Evolutionary conservation across 2,888 invertebrate species (phyloP), one percentile per base, ranked within the genome.

Genomic region (Beris chalybata): DNA sequence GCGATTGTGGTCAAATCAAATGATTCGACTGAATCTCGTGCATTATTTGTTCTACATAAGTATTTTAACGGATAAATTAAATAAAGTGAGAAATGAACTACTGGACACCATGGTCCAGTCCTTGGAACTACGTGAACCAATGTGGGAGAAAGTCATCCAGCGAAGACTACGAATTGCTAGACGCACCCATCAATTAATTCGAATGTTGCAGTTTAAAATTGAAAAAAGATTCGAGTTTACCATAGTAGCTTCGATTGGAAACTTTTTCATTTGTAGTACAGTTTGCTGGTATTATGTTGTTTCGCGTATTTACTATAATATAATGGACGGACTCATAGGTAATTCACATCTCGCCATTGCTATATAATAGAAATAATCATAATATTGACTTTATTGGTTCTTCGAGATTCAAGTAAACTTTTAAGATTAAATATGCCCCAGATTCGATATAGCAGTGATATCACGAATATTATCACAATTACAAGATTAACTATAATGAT

Each of bases 251-350:
- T 48, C 65, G 6, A 47, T 65, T 38, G 44, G 38, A 1, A 65
- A 65, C 43, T 65, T 57, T 65, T 65, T 65, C 44, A 32, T 65
- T n/a, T 43, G 57, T 38, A 52, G 48, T 12, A 65, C 65, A n/a
- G 53, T 44, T 4, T 32, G 38, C 6, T 57, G 56, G 50, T 65
- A 50, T 32, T 65, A 65, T 50, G 50, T 65, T n/a, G 50, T 31
- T 5, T 57, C 57, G 11, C 31, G 65, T 22, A n/a, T 65, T 15
- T 56, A 56, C 13, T 65, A 50, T 29, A 15, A 13, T 2, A 5
- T 45, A 6, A 43, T 22, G 3, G 9, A 4, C 1, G 65, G 65
- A 50, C 4, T 65, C 4, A 13, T 65, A 5, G 65, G 65, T 65
- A 9, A 22, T 22, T 22, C 22, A 3, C 22, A 22, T 22, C 3